These are phyloP conservation scores for Meganola albula DNA, from an alignment of 2,888 invertebrate species.

Conservation along the genomic window DNA sequence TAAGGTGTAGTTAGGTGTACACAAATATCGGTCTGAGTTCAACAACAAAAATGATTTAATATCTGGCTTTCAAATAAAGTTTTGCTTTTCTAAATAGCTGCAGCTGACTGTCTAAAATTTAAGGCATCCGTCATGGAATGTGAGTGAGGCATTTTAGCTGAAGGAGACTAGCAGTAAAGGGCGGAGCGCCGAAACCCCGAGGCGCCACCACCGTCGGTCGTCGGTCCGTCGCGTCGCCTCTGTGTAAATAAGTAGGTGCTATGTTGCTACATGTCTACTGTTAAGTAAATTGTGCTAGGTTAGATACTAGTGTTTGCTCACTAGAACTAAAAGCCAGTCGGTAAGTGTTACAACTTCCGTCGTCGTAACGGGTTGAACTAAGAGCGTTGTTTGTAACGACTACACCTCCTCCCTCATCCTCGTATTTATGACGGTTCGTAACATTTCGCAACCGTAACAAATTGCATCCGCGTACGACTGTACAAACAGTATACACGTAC, in stretches of 20 bases:
- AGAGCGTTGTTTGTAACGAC: conserved; percentile 23
- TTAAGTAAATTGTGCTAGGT: too few relatives aligned
- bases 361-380: conserved; percentile 22
- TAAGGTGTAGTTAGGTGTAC: too few relatives aligned
- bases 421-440: conserved; percentile 10
- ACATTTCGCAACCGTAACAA: conserved; percentile 2
- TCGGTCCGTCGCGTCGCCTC: conserved; percentile 1
- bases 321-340: conserved; percentile 30
- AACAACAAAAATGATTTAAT: too few relatives aligned
- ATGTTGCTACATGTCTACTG: too few relatives aligned
- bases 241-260: too few relatives aligned
- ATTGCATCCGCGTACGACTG: conserved; percentile 23
- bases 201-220: conserved; percentile 6
- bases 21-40: too few relatives aligned
- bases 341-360: conserved; percentile 42
- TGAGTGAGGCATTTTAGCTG: conserved; percentile 21
- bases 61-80: too few relatives aligned
- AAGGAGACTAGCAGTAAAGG: conserved; percentile 8
- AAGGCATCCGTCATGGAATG: conserved; percentile 22
- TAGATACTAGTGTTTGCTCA: conserved; percentile 11
- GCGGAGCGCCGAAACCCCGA: conserved; percentile 3
- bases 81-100: too few relatives aligned
- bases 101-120: conserved; percentile 25
- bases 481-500: too few relatives aligned
- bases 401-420: conserved; percentile 12